phyloP scores from a whole-genome alignment of 1,140 invertebrate species.

The Teleogryllus occipitalis region DNA sequence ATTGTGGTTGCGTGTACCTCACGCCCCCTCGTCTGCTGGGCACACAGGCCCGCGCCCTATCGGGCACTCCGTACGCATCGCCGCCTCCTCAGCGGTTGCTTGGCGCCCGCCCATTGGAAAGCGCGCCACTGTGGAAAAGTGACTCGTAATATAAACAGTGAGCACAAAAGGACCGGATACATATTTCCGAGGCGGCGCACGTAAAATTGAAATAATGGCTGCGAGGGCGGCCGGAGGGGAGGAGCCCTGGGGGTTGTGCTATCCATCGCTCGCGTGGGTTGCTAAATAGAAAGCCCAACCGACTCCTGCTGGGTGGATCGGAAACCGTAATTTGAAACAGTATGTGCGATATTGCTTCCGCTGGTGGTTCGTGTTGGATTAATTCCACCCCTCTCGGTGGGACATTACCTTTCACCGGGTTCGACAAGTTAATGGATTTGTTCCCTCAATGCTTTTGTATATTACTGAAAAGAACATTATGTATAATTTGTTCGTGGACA shows the following conservation, averaged over 20 bases:
- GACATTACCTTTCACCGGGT: too few relatives aligned
- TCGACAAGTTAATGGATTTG: too few relatives aligned
- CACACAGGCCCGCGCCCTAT: background rate
- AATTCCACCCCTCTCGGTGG: too few relatives aligned
- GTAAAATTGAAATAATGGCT: constrained; percentile 2
- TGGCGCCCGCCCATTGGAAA: background rate
- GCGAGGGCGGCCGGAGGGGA: background rate
- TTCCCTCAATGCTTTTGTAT: too few relatives aligned
- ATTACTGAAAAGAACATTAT: too few relatives aligned
- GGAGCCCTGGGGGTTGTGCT: background rate
- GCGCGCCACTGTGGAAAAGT: background rate
- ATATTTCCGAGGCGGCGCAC: background rate
- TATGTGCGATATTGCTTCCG: too few relatives aligned
- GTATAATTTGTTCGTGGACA: too few relatives aligned
- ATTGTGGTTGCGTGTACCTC: background rate
- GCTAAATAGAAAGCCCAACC: too few relatives aligned
- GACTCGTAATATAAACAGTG: background rate
- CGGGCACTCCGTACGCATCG: background rate
- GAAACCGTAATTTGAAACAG: too few relatives aligned
- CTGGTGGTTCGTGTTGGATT: too few relatives aligned
- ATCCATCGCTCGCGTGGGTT: too few relatives aligned
- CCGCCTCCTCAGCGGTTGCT: background rate
- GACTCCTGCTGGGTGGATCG: too few relatives aligned
- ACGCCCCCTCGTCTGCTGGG: background rate
- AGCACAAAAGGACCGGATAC: background rate